Base-by-base conservation (phyloP, 2,888 invertebrate species). In the Pachydiplax longipennis region DNA sequence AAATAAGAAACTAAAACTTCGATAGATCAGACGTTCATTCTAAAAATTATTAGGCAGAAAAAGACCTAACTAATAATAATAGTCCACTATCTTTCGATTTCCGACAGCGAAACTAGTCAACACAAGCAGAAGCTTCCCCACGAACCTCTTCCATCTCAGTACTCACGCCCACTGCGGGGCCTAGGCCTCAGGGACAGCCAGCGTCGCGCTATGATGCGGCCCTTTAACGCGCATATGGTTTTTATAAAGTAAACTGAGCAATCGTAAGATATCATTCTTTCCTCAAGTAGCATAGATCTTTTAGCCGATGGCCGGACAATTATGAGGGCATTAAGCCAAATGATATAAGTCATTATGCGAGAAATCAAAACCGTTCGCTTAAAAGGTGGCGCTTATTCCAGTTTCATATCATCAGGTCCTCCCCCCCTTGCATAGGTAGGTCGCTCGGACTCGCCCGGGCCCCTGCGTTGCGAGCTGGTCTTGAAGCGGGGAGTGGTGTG, bases 211-310 rank as follows among this genome's bases (percentile, higher is more conserved):
- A 80, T 58, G n/a, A 61, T 81, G 53, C 87, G 91, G 91, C 91
- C 91, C 91, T 91, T 91, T 61, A 91, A 35, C 81, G 91, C 82
- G 91, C 91, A 91, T 82, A 80, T 31, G 81, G 87, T 91, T 92
- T 73, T 73, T n/a, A 61, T 87, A 22, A 37, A 35, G 61, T 65
- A 61, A 12, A 65, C 58, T 12, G 87, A 61, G 10, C 37, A 87
- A 61, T 12, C 2, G 37, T 37, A 61, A 65, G 40, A 37, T 31
- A 65, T 35, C 58, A 61, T 40, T 87, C 87, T 22, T 13, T 31
- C 35, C 53, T 18, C 12, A 31, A 58, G 58, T 35, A 3, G n/a
- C 12, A 35, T 61, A 22, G 61, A 87, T 61, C 0, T 87, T 8
- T 3, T 13, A 65, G 37, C 1, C 4, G 61, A 35, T n/a, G 22